Base-by-base conservation (phyloP, 2,113 vertebrate species). In the Lagopus muta region DNA sequence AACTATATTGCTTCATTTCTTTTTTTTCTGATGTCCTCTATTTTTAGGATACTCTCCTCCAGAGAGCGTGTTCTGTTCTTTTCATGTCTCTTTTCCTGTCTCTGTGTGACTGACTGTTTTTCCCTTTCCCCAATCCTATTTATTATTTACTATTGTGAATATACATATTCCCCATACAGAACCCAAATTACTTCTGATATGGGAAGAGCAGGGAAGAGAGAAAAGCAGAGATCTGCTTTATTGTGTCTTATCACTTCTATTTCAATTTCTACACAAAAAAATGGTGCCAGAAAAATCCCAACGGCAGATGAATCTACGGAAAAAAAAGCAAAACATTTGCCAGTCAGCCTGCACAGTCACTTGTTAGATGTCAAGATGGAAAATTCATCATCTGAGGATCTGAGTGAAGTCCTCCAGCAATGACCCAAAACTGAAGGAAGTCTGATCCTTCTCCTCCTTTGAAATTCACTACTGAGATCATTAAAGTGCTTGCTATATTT, bases 361-460 rank as follows among this genome's bases (percentile, higher is more conserved):
- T 55, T 86, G 6, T 74, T 82, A 82, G 52, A 20, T 89, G 74
- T 48, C 81, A 79, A 75, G 57, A 84, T 27, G 40, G 61, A 74
- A 82, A 89, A 84, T n/a, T 15, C 66, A 72, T 75, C 57, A 91
- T 87, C 2, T 4, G 62, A 89, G 54, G 54, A 91, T 79, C 32
- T 85, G 57, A 79, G 54, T n/a, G 43, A 93, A 87, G 48, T 71
- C 55, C 88, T 83, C n/a, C 55, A 77, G 80, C 50, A 74, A 14
- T 30, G 74, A 89, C 66, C 34, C n/a, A 72, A 38, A 48, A 61
- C 52, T 69, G 66, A 69, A 92, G 47, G 38, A 89, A 92, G 34
- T 57, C 57, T 87, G 81, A 87, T 92, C 70, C 6, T 85, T 87
- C 52, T 87, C 69, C 21, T 92, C 65, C 77, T 96, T 92, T 93